phyloP scores from a whole-genome alignment of 2,113 vertebrate species.

The Ploceus nigricollis region DNA sequence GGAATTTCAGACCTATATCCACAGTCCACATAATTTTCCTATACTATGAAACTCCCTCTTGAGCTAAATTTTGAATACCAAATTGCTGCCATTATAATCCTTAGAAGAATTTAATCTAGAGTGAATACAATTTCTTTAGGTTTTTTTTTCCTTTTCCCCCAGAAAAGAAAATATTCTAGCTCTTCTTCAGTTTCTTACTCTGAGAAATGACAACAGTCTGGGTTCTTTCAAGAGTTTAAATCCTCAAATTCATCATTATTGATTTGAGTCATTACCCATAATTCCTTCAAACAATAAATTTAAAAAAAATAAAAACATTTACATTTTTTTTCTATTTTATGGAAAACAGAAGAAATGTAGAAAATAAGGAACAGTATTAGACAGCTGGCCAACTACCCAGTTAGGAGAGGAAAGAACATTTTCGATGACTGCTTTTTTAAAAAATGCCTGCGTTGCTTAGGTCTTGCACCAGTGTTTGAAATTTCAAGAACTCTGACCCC shows the following conservation, averaged over 20 bases:
- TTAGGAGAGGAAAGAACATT: neutral
- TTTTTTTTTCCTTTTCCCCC: rapidly evolving
- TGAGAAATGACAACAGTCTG: neutral
- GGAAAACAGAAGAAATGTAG: neutral
- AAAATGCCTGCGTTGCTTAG: neutral
- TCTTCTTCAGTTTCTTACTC: neutral
- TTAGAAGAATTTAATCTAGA: neutral
- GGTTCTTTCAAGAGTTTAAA: neutral
- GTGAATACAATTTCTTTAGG: neutral
- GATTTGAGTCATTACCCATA: neutral
- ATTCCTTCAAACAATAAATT: neutral
- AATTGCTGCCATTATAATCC: neutral
- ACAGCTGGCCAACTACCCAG: neutral
- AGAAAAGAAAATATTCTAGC: rapidly evolving
- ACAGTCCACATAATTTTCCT: neutral
- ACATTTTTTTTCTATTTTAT: neutral
- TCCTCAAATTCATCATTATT: neutral
- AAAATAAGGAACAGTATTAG: neutral
- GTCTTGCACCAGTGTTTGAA: neutral
- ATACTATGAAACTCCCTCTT: neutral
- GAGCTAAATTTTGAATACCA: neutral
- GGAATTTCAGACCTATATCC: neutral
- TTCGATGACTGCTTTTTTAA: neutral
- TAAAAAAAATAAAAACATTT: neutral
- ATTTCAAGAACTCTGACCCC: neutral